Conservation (phyloP, 2,797 vertebrate genomes). For the Sphenopsis melanotis region DNA sequence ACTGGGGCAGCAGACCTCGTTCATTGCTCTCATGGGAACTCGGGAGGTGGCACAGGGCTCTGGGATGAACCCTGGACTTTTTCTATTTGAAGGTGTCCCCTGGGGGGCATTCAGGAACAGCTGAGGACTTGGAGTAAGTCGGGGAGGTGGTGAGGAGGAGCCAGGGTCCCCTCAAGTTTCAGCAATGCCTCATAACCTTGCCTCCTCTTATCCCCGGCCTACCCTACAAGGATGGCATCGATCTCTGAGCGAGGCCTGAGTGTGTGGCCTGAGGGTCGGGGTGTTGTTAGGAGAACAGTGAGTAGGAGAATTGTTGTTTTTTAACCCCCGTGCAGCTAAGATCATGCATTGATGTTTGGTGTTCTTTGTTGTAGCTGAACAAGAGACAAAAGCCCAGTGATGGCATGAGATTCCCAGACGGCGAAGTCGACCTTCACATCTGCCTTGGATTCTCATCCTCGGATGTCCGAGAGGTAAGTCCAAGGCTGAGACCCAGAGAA, state of each 20-base stretch:
- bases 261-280: too few species aligned
- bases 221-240: fast-evolving
- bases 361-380: background rate
- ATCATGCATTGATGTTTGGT: background rate
- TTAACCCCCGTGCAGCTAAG: background rate
- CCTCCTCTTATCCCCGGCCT: background rate
- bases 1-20: too few species aligned
- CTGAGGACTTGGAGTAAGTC: too few species aligned
- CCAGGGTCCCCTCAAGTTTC: too few species aligned
- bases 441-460: fast-evolving
- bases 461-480: background rate
- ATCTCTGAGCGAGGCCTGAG: too few species aligned
- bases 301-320: background rate
- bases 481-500: background rate
- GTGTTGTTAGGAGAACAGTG: background rate
- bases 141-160: too few species aligned
- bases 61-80: too few species aligned
- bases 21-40: too few species aligned
- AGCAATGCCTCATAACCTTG: too few species aligned
- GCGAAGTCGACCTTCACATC: background rate
- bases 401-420: background rate
- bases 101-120: too few species aligned
- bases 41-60: too few species aligned
- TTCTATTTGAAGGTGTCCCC: too few species aligned
- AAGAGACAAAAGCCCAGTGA: fast-evolving